Conservation (phyloP, 2,797 vertebrate genomes). For the Melanotaenia boesemani region DNA sequence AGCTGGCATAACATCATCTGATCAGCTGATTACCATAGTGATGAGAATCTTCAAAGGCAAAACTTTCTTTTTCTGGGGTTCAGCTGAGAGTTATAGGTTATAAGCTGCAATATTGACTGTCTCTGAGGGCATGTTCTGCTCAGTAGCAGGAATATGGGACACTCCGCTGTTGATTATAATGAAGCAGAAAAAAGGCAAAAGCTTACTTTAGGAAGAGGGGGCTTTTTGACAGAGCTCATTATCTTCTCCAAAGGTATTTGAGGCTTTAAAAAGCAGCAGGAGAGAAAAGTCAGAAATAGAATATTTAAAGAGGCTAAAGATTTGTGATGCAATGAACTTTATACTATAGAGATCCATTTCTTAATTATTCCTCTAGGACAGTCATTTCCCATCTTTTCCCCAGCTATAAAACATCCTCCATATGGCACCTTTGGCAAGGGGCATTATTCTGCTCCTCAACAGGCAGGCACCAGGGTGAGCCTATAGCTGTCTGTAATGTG, state of each 20-base stretch:
- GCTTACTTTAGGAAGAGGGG: slow-evolving; percentile 44
- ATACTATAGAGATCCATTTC: slow-evolving; percentile 68
- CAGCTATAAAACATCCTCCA: slow-evolving; percentile 64
- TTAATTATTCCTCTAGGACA: slow-evolving; percentile 74
- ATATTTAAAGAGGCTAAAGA: slow-evolving; percentile 60
- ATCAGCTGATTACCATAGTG: slow-evolving; percentile 75
- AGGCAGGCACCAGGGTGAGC: slow-evolving; percentile 54
- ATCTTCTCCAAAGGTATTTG: slow-evolving; percentile 73
- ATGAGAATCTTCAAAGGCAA: slow-evolving; percentile 69
- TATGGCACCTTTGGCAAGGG: slow-evolving; percentile 76
- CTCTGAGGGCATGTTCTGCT: slow-evolving; percentile 70
- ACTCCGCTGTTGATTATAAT: slow-evolving; percentile 69
- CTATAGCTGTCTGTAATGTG: slow-evolving; percentile 66
- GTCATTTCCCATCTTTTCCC: slow-evolving; percentile 44
- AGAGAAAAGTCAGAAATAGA: slow-evolving; percentile 22
- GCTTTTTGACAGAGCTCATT: slow-evolving; percentile 75
- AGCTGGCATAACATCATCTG: slow-evolving; percentile 58
- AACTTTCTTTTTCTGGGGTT: slow-evolving; percentile 57
- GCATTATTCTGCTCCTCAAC: slow-evolving; percentile 64
- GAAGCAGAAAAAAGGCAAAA: slow-evolving; percentile 35
- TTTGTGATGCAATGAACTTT: slow-evolving; percentile 62
- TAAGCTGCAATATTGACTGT: slow-evolving; percentile 68
- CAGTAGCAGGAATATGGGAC: slow-evolving; percentile 68
- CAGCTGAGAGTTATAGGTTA: slow-evolving; percentile 71
- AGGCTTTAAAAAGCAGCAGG: slow-evolving; percentile 63